phyloP scores from a whole-genome alignment of 1,140 invertebrate species.

The Plectus sambesii region DNA sequence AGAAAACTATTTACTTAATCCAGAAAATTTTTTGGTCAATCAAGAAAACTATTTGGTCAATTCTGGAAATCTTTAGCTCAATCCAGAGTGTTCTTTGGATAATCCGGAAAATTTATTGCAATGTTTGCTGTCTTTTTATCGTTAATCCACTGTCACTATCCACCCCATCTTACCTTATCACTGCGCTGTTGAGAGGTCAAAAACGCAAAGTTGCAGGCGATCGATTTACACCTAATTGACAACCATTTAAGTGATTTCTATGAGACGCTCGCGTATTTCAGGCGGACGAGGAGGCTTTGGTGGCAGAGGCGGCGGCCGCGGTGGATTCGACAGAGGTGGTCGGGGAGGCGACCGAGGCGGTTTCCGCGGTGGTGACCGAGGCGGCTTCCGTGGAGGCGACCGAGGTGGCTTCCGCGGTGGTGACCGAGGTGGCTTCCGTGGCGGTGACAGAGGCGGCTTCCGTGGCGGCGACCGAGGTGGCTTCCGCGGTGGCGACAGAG shows the following conservation, averaged over 20 bases:
- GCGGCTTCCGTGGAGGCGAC: conserved; percentile 24
- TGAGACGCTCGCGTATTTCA: neutral
- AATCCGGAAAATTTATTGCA: too few relatives aligned
- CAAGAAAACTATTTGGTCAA: too few relatives aligned
- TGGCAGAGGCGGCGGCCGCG: conserved; percentile 17
- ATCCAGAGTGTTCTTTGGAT: too few relatives aligned
- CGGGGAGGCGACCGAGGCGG: conserved; percentile 27
- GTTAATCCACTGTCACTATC: too few relatives aligned
- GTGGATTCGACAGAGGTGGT: conserved; percentile 16
- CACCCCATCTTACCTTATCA: too few relatives aligned
- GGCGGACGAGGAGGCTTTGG: conserved; percentile 22
- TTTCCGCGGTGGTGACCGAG: conserved; percentile 16
- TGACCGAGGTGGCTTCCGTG: conserved; percentile 9
- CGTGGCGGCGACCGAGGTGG: conserved; percentile 22
- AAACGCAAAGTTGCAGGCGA: too few relatives aligned
- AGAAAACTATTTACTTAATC: too few relatives aligned
- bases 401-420: conserved; percentile 16
- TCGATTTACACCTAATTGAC: neutral
- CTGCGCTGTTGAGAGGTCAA: too few relatives aligned
- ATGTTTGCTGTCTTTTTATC: too few relatives aligned
- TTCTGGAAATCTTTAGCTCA: too few relatives aligned
- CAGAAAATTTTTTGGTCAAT: too few relatives aligned
- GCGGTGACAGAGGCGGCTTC: conserved; percentile 27
- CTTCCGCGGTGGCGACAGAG: conserved; percentile 27
- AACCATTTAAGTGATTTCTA: neutral